Conservation (phyloP, 2,888 invertebrate genomes). For the Abrostola tripartita region DNA sequence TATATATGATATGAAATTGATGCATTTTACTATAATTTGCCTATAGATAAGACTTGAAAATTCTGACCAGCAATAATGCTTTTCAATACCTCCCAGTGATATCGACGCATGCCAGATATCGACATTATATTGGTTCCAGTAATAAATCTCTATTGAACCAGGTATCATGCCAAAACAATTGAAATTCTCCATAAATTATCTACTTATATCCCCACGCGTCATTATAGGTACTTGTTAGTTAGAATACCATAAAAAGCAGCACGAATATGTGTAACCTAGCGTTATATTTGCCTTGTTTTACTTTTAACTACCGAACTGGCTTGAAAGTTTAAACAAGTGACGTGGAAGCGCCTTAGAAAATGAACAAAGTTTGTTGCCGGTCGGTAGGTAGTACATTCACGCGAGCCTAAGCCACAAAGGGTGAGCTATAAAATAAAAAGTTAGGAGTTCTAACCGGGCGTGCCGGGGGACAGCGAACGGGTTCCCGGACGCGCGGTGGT, state of each 20-base stretch:
- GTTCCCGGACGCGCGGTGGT: conserved; percentile 77
- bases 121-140: conserved; percentile 14
- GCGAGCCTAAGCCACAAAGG: conserved; percentile 84
- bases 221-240: background rate
- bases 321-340: conserved; percentile 72
- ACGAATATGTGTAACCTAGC: conserved; percentile 3
- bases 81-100: conserved; percentile 13
- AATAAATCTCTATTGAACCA: conserved; percentile 37
- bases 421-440: conserved; percentile 85
- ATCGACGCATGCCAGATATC: conserved; percentile 23
- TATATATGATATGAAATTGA: too few relatives aligned
- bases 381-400: conserved; percentile 80
- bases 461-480: conserved; percentile 81
- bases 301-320: conserved; percentile 59
- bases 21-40: too few relatives aligned
- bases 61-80: background rate
- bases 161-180: conserved; percentile 46
- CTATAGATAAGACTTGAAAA: background rate
- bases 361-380: conserved; percentile 58
- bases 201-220: background rate
- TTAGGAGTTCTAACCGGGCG: conserved; percentile 87
- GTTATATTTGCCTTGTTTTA: conserved; percentile 12
- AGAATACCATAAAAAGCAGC: conserved; percentile 6
- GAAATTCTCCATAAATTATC: conserved; percentile 41
- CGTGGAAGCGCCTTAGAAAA: conserved; percentile 59